These are phyloP conservation scores for Samia ricini DNA, from an alignment of 1,140 invertebrate genomes.

Conservation along the genomic window DNA sequence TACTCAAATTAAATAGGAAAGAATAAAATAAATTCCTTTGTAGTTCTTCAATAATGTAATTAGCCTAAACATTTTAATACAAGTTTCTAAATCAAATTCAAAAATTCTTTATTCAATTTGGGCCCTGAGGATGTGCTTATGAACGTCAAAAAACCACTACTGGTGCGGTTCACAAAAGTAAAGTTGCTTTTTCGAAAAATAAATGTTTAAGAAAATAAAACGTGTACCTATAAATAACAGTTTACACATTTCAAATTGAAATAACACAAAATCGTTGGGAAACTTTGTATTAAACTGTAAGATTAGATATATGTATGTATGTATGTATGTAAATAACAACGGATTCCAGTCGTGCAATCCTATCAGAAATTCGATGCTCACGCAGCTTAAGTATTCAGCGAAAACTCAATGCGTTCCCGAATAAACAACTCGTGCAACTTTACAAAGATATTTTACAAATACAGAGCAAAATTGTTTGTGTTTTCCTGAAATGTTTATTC, in stretches of 20 bases:
- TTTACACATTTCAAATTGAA: neutral
- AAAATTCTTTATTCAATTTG: too few relatives aligned
- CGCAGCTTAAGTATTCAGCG: neutral
- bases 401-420: neutral
- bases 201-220: too few relatives aligned
- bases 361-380: neutral
- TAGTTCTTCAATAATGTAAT: too few relatives aligned
- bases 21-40: too few relatives aligned
- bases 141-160: too few relatives aligned
- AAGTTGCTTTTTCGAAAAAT: too few relatives aligned
- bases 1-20: too few relatives aligned
- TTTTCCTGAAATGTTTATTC: neutral
- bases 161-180: too few relatives aligned
- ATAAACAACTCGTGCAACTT: neutral
- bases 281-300: neutral
- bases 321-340: neutral
- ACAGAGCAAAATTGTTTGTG: neutral
- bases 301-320: neutral
- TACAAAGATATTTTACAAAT: slow-evolving; percentile 1
- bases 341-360: neutral
- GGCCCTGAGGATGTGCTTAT: too few relatives aligned
- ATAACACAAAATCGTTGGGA: neutral
- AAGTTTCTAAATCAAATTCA: too few relatives aligned
- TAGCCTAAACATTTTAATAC: too few relatives aligned
- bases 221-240: neutral